Evolutionary conservation across 2,888 invertebrate species (phyloP), one percentile per base, ranked within the genome.

Genomic region (Microplitis manilae): DNA sequence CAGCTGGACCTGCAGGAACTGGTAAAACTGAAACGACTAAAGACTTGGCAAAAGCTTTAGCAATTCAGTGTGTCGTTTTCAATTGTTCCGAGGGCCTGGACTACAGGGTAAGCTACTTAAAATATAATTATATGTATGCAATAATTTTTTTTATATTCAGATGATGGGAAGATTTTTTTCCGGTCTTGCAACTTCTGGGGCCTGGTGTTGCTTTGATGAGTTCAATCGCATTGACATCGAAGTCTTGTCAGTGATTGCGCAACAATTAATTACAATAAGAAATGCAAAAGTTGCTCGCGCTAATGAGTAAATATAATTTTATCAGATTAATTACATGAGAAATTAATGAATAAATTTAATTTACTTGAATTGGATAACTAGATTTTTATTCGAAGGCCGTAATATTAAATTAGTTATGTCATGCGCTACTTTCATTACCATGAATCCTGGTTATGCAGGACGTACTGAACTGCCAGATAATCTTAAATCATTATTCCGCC

Each of bases 131-230:
- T 73, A 40, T 61, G 41, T n/a, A 40, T 4, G 4, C 30, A 72
- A 72, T 50, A 17, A 75, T 72, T 13, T 1, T 40, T 38, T 68
- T 50, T 50, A 13, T 13, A 50, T 2, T 62, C 15, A 95, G 91
- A 95, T 96, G 95, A 97, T 97, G 97, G 97, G 97, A 0, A 91
- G 96, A 77, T 97, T 97, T 88, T 97, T 97, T 90, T 95, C 96
- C 2, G 97, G 97, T 0, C 89, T 97, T 82, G 96, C 96, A 0
- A 96, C 96, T 75, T 96, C 96, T 1, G 97, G 97, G 0, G 96
- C 96, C 4, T 97, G 97, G 97, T 96, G 96, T 85, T 97, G 97
- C 85, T 97, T 97, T 88, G 97, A 97, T 88, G 97, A 97, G 88
- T 97, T 97, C 89, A 97, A 97, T 90, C 92, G 97, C 6, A 97